Conservation (phyloP, 2,888 invertebrate genomes). For the Acrocyrtus sp. region DNA sequence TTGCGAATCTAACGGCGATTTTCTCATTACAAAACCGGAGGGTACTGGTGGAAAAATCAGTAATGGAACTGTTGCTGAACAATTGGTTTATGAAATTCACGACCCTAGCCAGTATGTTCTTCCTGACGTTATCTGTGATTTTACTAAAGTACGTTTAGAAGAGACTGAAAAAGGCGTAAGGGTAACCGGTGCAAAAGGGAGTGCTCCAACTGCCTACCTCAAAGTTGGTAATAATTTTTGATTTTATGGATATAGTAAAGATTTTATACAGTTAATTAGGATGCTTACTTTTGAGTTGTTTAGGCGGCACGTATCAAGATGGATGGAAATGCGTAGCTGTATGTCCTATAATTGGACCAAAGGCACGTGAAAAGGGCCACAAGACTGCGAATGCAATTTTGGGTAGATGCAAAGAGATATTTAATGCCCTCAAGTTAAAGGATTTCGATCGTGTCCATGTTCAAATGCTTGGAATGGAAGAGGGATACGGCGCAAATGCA, state of each 20-base stretch:
- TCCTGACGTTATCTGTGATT: constrained; percentile 69
- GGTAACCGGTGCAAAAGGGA: constrained; percentile 68
- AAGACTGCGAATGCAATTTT: constrained; percentile 68
- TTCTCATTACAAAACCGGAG: constrained; percentile 68
- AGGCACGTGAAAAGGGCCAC: constrained; percentile 66
- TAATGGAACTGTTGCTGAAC: constrained; percentile 67
- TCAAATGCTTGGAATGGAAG: constrained; percentile 68
- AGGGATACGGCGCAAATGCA: constrained; percentile 66
- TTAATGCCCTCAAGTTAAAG: constrained; percentile 64
- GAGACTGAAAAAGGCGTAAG: constrained; percentile 64
- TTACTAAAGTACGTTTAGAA: constrained; percentile 66
- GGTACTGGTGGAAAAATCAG: constrained; percentile 68
- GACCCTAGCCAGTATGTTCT: constrained; percentile 68
- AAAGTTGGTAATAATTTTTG: too few species aligned
- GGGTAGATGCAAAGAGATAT: constrained; percentile 65
- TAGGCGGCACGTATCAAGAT: constrained; percentile 67
- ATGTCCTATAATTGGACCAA: constrained; percentile 67
- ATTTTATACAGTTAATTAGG: too few species aligned
- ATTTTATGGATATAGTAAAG: too few species aligned
- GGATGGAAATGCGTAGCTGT: constrained; percentile 68
- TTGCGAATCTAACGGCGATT: constrained; percentile 66
- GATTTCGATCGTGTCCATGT: constrained; percentile 66
- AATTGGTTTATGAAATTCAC: constrained; percentile 69
- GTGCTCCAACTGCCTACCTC: constrained; percentile 66
- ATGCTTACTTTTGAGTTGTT: not conserved